phyloP scores from a whole-genome alignment of 2,113 vertebrate genomes.

The Haemorhous mexicanus region DNA sequence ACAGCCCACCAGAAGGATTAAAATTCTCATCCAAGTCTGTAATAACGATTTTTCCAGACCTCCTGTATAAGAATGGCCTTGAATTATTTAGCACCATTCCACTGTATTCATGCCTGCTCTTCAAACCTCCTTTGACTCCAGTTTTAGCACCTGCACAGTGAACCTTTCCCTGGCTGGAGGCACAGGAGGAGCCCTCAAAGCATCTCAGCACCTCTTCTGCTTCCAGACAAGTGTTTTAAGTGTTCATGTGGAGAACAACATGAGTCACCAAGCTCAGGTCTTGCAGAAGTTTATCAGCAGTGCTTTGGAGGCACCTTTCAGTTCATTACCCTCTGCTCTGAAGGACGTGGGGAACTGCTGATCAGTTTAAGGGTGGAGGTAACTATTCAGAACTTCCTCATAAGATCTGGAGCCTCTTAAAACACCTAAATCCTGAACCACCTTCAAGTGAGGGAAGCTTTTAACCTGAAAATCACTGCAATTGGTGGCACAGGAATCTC shows the following conservation, averaged over 20 bases:
- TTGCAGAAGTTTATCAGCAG: neutral
- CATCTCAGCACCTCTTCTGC: neutral
- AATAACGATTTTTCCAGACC: constrained; percentile 30
- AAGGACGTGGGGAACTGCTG: neutral
- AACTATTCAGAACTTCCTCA: neutral
- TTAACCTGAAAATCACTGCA: neutral
- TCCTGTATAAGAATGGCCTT: neutral
- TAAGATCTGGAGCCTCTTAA: neutral
- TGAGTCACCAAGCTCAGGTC: constrained; percentile 23
- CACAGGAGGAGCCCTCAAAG: neutral
- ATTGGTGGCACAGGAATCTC: neutral
- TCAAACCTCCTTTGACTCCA: neutral
- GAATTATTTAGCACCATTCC: constrained; percentile 20
- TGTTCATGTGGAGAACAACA: neutral
- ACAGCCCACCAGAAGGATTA: constrained; percentile 25
- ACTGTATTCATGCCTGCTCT: neutral
- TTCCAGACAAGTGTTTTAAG: neutral
- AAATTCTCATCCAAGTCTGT: constrained; percentile 21
- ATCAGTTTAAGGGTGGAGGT: neutral
- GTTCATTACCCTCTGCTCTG: constrained; percentile 12
- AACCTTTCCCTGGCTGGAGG: neutral
- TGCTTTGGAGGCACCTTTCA: neutral
- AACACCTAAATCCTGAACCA: neutral
- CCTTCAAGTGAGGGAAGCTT: neutral
- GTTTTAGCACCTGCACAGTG: neutral